These are phyloP conservation scores for Pteromalus puparum DNA, from an alignment of 1,140 invertebrate genomes.

Conservation along the genomic window DNA sequence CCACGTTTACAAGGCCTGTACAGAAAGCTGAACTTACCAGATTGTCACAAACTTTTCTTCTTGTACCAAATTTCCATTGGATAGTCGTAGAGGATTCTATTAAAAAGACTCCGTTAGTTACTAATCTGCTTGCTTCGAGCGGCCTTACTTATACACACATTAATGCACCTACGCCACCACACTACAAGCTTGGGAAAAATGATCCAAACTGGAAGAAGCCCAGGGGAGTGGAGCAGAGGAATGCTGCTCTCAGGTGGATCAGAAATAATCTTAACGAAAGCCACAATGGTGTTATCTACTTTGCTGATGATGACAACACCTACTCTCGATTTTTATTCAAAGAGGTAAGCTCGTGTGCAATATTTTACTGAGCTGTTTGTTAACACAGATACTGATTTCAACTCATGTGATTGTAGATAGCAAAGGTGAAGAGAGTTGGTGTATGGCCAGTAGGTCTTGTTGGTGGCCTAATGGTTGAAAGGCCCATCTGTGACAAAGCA, in stretches of 20 bases:
- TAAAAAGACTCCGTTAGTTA: constrained; percentile 86
- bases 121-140: constrained; percentile 85
- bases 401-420: constrained; percentile 78
- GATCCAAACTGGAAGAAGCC: constrained; percentile 94
- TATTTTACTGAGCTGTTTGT: background rate
- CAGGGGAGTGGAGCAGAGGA: constrained; percentile 95
- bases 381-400: constrained; percentile 6
- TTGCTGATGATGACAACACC: constrained; percentile 99
- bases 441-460: constrained; percentile 99
- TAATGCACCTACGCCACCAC: constrained; percentile 75
- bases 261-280: constrained; percentile 79
- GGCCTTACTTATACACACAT: constrained; percentile 88
- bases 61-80: constrained; percentile 95
- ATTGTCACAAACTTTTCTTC: constrained; percentile 91
- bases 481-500: constrained; percentile 82
- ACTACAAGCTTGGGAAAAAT: constrained; percentile 80
- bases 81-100: constrained; percentile 94
- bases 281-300: constrained; percentile 90
- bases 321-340: constrained; percentile 93
- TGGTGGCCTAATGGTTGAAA: constrained; percentile 91
- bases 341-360: constrained; percentile 79
- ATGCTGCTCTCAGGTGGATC: constrained; percentile 92
- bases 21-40: constrained; percentile 97
- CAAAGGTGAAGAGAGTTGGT: constrained; percentile 89
- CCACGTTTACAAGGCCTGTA: constrained; percentile 91